Percentiles rank a stretch among this genome's conserved stretches.
These are phyloP conservation scores for Pseudorhiza aurosa DNA, from an alignment of 30 jellyfish, hydroid and myxozoan species.

Conservation along the genomic window DNA sequence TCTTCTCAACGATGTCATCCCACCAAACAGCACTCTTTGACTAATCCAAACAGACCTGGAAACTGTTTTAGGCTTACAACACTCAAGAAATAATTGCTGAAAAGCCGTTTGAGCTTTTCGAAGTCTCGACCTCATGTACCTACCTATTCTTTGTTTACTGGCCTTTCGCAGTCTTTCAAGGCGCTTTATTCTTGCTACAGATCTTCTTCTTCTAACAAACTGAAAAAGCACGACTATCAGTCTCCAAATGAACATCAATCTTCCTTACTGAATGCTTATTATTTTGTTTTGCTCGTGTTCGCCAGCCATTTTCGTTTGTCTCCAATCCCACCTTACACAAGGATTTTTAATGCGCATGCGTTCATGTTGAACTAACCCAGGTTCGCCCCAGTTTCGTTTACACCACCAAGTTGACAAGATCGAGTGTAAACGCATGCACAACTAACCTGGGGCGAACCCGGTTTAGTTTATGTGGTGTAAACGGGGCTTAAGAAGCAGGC, in stretches of 20 bases:
- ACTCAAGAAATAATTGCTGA: too few species aligned
- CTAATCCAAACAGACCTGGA: background rate
- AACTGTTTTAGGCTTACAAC: background rate
- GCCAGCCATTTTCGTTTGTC: background rate
- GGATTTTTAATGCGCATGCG: background rate
- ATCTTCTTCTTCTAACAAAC: background rate
- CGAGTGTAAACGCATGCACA: conserved; percentile 1
- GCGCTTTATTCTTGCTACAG: background rate
- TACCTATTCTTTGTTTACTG: background rate
- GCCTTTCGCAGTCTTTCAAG: background rate
- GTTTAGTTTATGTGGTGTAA: too few species aligned
- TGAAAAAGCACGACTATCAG: background rate
- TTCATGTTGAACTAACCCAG: background rate
- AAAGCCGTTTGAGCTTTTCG: background rate
- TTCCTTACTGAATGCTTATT: background rate
- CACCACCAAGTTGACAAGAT: background rate
- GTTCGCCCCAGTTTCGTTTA: background rate
- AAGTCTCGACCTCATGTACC: background rate
- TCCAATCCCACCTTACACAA: background rate
- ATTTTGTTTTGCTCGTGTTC: background rate
- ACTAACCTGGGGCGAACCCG: background rate
- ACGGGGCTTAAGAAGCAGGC: too few species aligned
- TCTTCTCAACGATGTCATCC: background rate
- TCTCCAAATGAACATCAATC: background rate
- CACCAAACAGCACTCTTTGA: background rate